These are phyloP conservation scores for Rostratula benghalensis DNA, from an alignment of 2,113 vertebrate genomes.

Conservation along the genomic window DNA sequence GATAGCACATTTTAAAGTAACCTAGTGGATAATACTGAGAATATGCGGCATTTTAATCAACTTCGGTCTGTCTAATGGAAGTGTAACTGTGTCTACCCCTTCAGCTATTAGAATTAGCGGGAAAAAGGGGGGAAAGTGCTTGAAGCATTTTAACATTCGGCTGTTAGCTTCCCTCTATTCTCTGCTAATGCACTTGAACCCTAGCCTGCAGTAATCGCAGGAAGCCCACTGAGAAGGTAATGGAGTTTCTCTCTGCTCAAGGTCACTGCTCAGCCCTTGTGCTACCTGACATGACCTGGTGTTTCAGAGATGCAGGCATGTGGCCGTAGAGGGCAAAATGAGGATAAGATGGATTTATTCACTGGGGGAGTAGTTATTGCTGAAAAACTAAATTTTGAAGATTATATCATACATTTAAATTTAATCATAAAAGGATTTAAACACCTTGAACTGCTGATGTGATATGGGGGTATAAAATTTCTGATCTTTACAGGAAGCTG, in stretches of 20 bases:
- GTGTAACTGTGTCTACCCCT: background rate
- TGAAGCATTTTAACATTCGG: background rate
- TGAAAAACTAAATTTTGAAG: background rate
- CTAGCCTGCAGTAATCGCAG: background rate
- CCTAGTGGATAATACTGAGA: background rate
- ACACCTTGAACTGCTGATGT: background rate
- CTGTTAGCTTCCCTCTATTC: background rate
- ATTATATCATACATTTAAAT: background rate
- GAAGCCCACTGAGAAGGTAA: background rate
- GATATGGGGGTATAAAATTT: accelerated
- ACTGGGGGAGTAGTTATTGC: background rate
- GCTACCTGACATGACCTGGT: background rate
- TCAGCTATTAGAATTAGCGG: background rate
- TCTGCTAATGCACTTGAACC: constrained; percentile 36
- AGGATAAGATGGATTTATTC: background rate
- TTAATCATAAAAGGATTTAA: background rate
- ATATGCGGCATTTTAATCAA: background rate
- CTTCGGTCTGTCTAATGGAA: background rate
- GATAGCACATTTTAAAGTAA: constrained; percentile 5
- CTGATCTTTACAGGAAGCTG: background rate
- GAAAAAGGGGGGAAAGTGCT: background rate
- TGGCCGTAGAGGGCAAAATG: background rate
- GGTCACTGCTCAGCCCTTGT: background rate
- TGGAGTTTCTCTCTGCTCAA: constrained; percentile 7
- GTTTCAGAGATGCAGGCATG: background rate